Evolutionary conservation across 2,113 vertebrate species (phyloP), one percentile per base, ranked within the genome.

Genomic region (Corapipo altera): DNA sequence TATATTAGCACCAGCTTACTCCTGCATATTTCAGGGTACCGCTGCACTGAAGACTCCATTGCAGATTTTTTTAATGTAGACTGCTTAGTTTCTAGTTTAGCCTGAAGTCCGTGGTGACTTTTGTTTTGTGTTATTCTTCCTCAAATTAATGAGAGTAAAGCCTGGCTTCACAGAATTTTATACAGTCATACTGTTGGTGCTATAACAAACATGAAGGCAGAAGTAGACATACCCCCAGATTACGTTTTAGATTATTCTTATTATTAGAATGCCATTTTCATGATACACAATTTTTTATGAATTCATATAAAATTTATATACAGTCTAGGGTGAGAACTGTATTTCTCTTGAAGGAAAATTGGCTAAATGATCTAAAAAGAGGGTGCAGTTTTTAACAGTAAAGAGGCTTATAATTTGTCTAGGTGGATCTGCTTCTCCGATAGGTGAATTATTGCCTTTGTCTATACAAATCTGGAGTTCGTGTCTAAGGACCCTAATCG

Each of bases 31-130:
- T 84, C 35, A 66, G 30, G 44, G 33, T 86, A 43, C 9, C 30
- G 6, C 10, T 80, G 19, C 1, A 0, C 8, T 57, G 26, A 89
- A 89, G 19, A 66, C 3, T 5, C 5, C 11, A 21, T 1, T 44
- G 44, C 54, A 59, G 49, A 3, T 33, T 59, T 58, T 46, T 89
- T 84, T 49, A 19, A 7, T 26, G 21, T 33, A 57, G 27, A 4
- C 14, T 76, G 21, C 2, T 35, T 70, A 65, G 8, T 18, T 93
- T 23, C 21, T 51, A 33, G 32, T 69, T 77, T 66, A 28, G 12
- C 14, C 24, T 71, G 55, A 89, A 74, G 58, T 32, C 59, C 2
- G 1, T 22, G 6, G 9, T 66, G 13, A 24, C 14, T 76, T 58
- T 27, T 48, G 11, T 18, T 72, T 65, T 10, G 2, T 23, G 4